Evolutionary conservation across 2,113 vertebrate genomes (phyloP).

Genomic region (Epinephelus moara): DNA sequence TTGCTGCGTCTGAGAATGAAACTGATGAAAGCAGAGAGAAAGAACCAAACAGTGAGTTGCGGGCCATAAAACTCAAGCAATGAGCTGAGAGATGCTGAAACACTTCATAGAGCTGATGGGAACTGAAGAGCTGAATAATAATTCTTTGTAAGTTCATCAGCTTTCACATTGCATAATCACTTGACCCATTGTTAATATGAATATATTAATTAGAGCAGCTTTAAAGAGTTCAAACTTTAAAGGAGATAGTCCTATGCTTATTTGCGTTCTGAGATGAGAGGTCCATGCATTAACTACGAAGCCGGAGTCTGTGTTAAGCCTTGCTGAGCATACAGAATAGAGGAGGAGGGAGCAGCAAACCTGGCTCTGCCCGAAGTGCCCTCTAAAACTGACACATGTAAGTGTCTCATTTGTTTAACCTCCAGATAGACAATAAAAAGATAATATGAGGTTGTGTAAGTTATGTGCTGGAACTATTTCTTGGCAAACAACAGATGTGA

Average conservation of each 20-base stretch:
- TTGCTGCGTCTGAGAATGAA: constrained; percentile 6
- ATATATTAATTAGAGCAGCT: constrained; percentile 8
- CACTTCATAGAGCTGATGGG: neutral
- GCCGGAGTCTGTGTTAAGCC: neutral
- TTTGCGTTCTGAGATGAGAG: neutral
- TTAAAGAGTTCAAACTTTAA: neutral
- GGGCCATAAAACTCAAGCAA: constrained; percentile 29
- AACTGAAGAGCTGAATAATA: neutral
- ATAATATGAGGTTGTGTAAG: neutral
- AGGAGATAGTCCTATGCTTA: neutral
- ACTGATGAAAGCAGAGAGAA: constrained; percentile 13
- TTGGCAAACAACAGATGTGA: neutral
- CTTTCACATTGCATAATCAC: constrained; percentile 3
- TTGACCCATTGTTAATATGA: constrained; percentile 6
- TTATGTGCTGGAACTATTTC: neutral
- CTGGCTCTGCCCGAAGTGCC: neutral
- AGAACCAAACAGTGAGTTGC: constrained; percentile 20
- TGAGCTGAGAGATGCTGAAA: constrained; percentile 17
- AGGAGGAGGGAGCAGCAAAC: neutral
- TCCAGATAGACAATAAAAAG: neutral
- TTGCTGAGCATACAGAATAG: neutral
- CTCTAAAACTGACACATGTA: constrained; percentile 2
- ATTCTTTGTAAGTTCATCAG: neutral
- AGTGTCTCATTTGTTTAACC: neutral
- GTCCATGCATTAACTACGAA: neutral